phyloP scores from a whole-genome alignment of 1,140 invertebrate species.

The Diuraphis noxia region DNA sequence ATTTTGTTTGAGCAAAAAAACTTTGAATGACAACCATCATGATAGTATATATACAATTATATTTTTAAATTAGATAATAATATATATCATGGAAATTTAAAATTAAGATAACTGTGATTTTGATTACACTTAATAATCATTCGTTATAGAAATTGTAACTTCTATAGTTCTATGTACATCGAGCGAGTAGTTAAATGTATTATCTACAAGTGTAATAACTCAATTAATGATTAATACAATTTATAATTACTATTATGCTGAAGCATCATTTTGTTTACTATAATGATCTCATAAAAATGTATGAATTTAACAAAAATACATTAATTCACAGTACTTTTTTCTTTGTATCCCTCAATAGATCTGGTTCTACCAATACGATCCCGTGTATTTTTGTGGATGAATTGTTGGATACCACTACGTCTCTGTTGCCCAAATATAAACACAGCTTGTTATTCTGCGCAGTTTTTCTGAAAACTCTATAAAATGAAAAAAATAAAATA shows the following conservation, averaged over 20 bases:
- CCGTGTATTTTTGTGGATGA: conserved; percentile 77
- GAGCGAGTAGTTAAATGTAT: neutral
- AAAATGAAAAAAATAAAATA: conserved; percentile 56
- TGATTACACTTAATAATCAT: neutral
- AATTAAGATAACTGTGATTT: neutral
- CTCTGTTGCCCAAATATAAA: conserved; percentile 76
- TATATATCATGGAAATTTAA: neutral
- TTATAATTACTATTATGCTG: neutral
- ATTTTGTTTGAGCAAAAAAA: neutral
- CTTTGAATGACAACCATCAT: neutral
- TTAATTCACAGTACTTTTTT: conserved; percentile 65
- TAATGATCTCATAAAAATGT: neutral
- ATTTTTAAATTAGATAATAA: neutral
- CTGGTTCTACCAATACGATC: conserved; percentile 77
- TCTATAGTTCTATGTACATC: neutral
- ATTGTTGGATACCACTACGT: conserved; percentile 74
- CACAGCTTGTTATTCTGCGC: conserved; percentile 82
- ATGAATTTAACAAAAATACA: too few relatives aligned
- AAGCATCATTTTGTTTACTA: neutral
- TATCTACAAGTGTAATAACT: neutral
- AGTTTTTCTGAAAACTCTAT: conserved; percentile 72
- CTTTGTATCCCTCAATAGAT: conserved; percentile 66
- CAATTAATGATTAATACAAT: neutral
- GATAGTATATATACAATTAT: neutral
- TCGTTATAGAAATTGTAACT: neutral